Conservation (phyloP, 2,888 invertebrate species). For the Catotricha subobsoleta region DNA sequence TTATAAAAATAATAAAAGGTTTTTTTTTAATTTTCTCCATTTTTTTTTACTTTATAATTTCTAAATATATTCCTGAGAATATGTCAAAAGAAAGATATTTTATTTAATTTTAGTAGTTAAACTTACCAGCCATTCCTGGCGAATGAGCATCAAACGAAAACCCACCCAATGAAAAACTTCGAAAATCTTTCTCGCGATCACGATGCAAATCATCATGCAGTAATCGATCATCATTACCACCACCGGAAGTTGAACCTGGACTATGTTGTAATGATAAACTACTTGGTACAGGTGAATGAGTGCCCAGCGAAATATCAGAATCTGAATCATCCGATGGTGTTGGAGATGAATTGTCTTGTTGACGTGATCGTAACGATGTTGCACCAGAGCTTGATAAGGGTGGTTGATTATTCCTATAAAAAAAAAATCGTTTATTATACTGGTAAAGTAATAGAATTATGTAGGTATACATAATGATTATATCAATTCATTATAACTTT, state of each 20-base stretch:
- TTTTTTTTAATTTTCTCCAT: background rate
- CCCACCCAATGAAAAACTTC: slow-evolving; percentile 8
- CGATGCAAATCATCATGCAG: slow-evolving; percentile 23
- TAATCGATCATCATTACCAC: slow-evolving; percentile 28
- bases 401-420: slow-evolving; percentile 8
- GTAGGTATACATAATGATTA: no score
- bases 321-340: slow-evolving; percentile 29
- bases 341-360: slow-evolving; percentile 26
- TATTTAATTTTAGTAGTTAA: no score
- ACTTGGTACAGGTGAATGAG: slow-evolving; percentile 30
- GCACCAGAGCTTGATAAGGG: slow-evolving; percentile 6
- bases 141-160: slow-evolving; percentile 14
- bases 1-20: background rate
- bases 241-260: slow-evolving; percentile 29
- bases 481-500: no score
- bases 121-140: slow-evolving; percentile 10
- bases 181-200: slow-evolving; percentile 22
- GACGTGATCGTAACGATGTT: slow-evolving; percentile 17
- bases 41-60: no score
- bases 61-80: no score
- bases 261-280: slow-evolving; percentile 29
- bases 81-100: no score
- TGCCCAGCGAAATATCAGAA: slow-evolving; percentile 30
- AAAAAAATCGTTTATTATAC: no score
- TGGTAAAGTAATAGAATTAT: no score